phyloP scores from a whole-genome alignment of 53 echinoderm and acorn worm genomes.

The Temnopleurus reevesii region DNA sequence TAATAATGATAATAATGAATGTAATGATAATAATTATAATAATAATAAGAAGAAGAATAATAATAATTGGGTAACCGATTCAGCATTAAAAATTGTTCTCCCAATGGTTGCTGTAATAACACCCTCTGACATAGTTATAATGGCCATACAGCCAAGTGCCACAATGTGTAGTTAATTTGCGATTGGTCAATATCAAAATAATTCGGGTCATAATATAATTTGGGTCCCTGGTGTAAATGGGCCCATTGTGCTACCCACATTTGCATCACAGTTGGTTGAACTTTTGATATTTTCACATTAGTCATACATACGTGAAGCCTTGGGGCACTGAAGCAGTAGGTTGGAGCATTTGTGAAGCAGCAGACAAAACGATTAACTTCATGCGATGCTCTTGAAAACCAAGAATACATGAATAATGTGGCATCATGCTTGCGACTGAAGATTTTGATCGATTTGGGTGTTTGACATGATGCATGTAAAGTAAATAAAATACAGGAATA shows the following conservation, averaged over 20 bases:
- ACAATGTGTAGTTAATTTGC: no score
- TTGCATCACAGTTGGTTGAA: not conserved
- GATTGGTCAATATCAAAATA: no score
- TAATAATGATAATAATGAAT: no score
- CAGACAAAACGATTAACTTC: not conserved
- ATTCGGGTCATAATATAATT: no score
- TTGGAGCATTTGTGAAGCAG: not conserved
- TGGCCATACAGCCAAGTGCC: no score
- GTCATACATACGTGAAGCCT: slow-evolving; percentile 17
- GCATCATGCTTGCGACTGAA: not conserved
- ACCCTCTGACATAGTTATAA: no score
- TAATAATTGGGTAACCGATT: no score
- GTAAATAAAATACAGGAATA: not conserved
- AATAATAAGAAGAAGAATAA: no score
- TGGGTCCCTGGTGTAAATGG: no score
- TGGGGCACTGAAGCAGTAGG: not conserved
- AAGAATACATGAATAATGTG: slow-evolving; percentile 2
- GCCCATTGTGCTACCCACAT: not conserved
- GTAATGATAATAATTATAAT: no score
- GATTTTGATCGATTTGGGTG: not conserved
- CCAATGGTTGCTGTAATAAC: no score
- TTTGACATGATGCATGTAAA: not conserved
- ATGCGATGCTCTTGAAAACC: not conserved
- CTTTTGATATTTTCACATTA: not conserved
- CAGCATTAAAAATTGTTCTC: no score